phyloP scores from a whole-genome alignment of 92 coral and sea anemone genomes.

The Zoanthus sansibaricus region DNA sequence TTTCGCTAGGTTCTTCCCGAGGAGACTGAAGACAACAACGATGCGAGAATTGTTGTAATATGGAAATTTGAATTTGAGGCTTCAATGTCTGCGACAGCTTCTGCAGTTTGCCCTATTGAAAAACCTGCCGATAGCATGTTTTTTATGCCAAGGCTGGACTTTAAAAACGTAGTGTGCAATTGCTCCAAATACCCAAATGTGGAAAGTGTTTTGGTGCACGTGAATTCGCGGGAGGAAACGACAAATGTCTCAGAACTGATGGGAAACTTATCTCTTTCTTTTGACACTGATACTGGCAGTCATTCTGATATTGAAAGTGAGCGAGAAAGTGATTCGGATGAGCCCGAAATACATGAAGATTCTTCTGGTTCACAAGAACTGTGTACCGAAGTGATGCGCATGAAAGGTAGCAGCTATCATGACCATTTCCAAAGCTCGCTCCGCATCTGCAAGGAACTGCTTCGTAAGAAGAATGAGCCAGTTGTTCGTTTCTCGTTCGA shows the following conservation, averaged over 20 bases:
- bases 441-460: no score
- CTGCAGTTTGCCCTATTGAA: not conserved
- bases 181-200: conserved; percentile 31
- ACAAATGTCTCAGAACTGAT: not conserved
- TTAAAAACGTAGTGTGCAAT: conserved; percentile 32
- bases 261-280: not conserved
- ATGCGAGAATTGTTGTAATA: conserved; percentile 28
- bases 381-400: no score
- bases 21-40: conserved; percentile 39
- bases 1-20: conserved; percentile 37
- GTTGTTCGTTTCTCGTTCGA: no score
- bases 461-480: no score
- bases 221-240: not conserved
- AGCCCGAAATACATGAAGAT: no score
- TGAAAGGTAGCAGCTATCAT: no score
- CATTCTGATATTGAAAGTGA: no score
- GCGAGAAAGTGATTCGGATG: no score
- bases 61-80: conserved; percentile 3
- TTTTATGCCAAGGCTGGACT: conserved; percentile 1
- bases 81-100: conserved; percentile 20
- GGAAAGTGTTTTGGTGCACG: conserved; percentile 12
- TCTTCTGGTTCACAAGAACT: no score
- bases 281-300: not conserved
- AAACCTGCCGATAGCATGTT: conserved; percentile 32
- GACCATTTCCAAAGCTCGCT: no score